A percentile compares a stretch with the other conserved stretches of the same genome.
Conservation (phyloP, 2,888 invertebrate species). For the Belgica antarctica region DNA sequence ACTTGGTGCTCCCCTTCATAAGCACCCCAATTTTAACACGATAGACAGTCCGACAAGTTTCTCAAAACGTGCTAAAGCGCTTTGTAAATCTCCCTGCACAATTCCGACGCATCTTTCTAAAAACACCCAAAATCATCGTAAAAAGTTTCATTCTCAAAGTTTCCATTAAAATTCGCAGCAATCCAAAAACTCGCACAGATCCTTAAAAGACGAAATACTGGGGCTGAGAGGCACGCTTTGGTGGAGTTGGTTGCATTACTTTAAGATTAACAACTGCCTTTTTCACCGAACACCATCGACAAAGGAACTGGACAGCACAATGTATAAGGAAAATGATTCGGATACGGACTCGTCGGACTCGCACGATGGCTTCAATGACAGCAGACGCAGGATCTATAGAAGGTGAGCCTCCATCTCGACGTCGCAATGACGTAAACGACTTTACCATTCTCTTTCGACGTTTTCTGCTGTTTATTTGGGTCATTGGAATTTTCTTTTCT, state of each 20-base stretch:
- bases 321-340: background rate
- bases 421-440: background rate
- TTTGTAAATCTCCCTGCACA: too few species aligned
- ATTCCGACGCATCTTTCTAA: too few species aligned
- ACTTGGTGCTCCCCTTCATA: too few species aligned
- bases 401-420: background rate
- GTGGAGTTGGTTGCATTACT: background rate
- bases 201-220: background rate
- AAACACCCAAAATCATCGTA: background rate
- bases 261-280: background rate
- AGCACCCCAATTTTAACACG: too few species aligned
- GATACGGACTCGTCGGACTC: conserved; percentile 10
- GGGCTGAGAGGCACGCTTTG: background rate
- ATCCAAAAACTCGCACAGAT: background rate
- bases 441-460: background rate
- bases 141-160: background rate
- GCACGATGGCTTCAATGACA: conserved; percentile 11
- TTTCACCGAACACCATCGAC: conserved; percentile 4
- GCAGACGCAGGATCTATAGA: conserved; percentile 26
- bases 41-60: too few species aligned
- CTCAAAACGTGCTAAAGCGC: too few species aligned
- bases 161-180: background rate
- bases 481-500: conserved; percentile 41
- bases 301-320: background rate
- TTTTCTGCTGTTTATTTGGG: conserved; percentile 12